phyloP scores from a whole-genome alignment of 2,888 invertebrate species.

The Danaus chrysippus region DNA sequence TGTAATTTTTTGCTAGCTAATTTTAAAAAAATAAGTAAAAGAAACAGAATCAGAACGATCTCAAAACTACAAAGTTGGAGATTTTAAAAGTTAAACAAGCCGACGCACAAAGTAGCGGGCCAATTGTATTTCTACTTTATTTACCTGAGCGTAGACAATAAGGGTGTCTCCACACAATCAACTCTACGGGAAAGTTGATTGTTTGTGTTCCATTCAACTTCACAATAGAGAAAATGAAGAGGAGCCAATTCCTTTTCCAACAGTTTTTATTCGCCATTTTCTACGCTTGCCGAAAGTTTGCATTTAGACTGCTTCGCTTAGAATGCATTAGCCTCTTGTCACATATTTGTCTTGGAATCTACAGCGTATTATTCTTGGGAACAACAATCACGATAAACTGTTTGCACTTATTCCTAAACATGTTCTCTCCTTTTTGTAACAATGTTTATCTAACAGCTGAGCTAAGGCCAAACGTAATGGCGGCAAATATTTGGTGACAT shows the following conservation, averaged over 20 bases:
- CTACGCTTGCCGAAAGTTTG: conserved; percentile 68
- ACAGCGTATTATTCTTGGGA: conserved; percentile 52
- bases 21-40: conserved; percentile 26
- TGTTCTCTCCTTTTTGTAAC: conserved; percentile 35
- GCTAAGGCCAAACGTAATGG: conserved; percentile 31
- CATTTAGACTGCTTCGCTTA: conserved; percentile 59
- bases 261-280: conserved; percentile 67
- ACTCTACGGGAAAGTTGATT: conserved; percentile 69
- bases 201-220: conserved; percentile 72
- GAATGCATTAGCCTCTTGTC: conserved; percentile 64
- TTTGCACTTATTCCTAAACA: conserved; percentile 45
- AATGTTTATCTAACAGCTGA: conserved; percentile 33
- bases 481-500: conserved; percentile 30
- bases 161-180: conserved; percentile 72
- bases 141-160: conserved; percentile 73
- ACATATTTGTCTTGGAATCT: conserved; percentile 68
- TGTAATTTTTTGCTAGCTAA: too few species aligned
- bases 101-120: conserved; percentile 59
- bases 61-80: conserved; percentile 42
- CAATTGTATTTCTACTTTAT: conserved; percentile 66
- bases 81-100: conserved; percentile 67
- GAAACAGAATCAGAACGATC: conserved; percentile 39
- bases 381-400: conserved; percentile 59
- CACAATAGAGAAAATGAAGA: conserved; percentile 76
- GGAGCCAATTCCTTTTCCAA: conserved; percentile 69